Evolutionary conservation across 2,113 vertebrate genomes (phyloP).

Genomic region (human): GRCh38 chr9:89782001-89782500

Average conservation of each 20-base stretch:
- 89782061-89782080: background rate
- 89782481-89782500: background rate
- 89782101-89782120: background rate
- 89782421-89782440: too few relatives aligned
- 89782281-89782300: background rate
- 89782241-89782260: rapidly evolving
- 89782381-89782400: background rate
- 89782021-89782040: background rate
- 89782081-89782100: rapidly evolving
- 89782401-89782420: background rate
- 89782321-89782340: background rate
- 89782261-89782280: background rate
- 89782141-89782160: background rate
- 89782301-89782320: background rate
- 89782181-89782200: background rate
- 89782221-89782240: background rate
- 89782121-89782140: rapidly evolving
- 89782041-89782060: background rate
- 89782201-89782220: rapidly evolving
- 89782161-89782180: rapidly evolving
- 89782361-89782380: background rate
- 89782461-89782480: too few relatives aligned
- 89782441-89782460: background rate
- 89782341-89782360: rapidly evolving
- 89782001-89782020: background rate